These are phyloP conservation scores for Carpatolechia fugitivella DNA, from an alignment of 2,888 invertebrate species.

Conservation along the genomic window DNA sequence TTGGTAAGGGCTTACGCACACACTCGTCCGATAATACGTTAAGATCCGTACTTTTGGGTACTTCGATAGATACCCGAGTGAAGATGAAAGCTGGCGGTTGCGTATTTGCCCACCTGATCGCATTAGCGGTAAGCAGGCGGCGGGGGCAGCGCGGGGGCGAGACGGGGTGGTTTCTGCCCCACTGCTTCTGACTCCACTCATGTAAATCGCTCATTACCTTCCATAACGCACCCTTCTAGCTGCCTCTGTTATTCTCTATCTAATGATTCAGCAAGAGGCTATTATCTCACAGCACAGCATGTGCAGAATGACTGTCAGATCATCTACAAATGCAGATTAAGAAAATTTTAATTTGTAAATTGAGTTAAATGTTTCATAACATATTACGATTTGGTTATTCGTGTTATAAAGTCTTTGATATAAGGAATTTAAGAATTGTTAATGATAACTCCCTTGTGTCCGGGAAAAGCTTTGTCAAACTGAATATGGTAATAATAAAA, in stretches of 20 bases:
- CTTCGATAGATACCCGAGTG: slow-evolving; percentile 68
- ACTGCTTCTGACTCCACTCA: slow-evolving; percentile 64
- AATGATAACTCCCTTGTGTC: too few relatives aligned
- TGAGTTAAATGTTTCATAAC: too few relatives aligned
- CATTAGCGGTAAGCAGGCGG: slow-evolving; percentile 65
- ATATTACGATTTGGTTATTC: too few relatives aligned
- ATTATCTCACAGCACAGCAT: background rate
- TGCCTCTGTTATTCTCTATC: slow-evolving; percentile 51
- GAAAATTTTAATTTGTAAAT: too few relatives aligned
- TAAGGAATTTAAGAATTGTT: too few relatives aligned
- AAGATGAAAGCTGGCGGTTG: slow-evolving; percentile 71
- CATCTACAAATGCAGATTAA: too few relatives aligned
- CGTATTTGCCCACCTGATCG: slow-evolving; percentile 74
- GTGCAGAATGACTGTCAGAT: background rate
- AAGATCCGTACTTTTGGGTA: slow-evolving; percentile 21
- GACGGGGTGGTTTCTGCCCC: slow-evolving; percentile 71
- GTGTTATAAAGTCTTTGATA: background rate
- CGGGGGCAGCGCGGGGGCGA: slow-evolving; percentile 38
- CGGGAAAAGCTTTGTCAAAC: too few relatives aligned
- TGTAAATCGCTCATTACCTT: slow-evolving; percentile 63
- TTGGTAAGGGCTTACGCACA: slow-evolving; percentile 7
- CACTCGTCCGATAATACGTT: slow-evolving; percentile 9
- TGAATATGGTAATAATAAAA: too few relatives aligned
- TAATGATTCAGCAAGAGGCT: slow-evolving; percentile 35
- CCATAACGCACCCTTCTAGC: slow-evolving; percentile 60